Percentiles rank a stretch among this genome's conserved stretches.
These are phyloP conservation scores for Siderastrea radians DNA, from an alignment of 92 coral and sea anemone genomes.

Conservation along the genomic window DNA sequence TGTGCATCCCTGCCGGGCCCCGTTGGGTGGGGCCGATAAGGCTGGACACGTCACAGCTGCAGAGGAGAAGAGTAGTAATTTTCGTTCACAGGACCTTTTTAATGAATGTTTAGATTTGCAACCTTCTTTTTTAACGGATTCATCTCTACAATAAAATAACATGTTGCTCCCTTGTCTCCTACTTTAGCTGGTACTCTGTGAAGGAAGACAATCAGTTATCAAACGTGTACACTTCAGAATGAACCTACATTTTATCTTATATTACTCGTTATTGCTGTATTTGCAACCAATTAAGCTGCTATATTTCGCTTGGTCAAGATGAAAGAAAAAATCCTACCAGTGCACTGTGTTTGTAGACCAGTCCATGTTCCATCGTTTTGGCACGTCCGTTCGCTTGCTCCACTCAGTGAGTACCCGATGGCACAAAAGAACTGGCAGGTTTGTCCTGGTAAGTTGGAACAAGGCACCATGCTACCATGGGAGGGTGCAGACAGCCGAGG, in stretches of 20 bases:
- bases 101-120: too few species aligned
- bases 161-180: too few species aligned
- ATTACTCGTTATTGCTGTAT: too few species aligned
- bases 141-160: too few species aligned
- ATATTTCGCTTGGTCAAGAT: background rate
- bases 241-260: too few species aligned
- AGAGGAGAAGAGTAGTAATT: background rate
- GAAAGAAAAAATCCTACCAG: constrained; percentile 46
- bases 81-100: background rate
- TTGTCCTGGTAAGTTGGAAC: constrained; percentile 30
- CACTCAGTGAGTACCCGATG: constrained; percentile 71
- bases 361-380: constrained; percentile 71
- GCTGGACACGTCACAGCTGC: constrained; percentile 37
- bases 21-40: constrained; percentile 45
- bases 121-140: too few species aligned
- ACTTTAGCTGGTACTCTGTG: too few species aligned
- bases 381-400: constrained; percentile 74
- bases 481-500: constrained; percentile 32
- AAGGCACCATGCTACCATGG: constrained; percentile 27
- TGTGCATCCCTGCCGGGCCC: constrained; percentile 43
- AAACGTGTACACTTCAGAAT: too few species aligned
- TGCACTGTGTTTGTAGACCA: constrained; percentile 69
- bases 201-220: too few species aligned
- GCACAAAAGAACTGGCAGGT: constrained; percentile 74
- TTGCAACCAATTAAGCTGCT: too few species aligned